Evolutionary conservation across 2,797 vertebrate species (phyloP), one percentile per base, ranked within the genome.

Genomic region (Macrochelys suwanniensis): DNA sequence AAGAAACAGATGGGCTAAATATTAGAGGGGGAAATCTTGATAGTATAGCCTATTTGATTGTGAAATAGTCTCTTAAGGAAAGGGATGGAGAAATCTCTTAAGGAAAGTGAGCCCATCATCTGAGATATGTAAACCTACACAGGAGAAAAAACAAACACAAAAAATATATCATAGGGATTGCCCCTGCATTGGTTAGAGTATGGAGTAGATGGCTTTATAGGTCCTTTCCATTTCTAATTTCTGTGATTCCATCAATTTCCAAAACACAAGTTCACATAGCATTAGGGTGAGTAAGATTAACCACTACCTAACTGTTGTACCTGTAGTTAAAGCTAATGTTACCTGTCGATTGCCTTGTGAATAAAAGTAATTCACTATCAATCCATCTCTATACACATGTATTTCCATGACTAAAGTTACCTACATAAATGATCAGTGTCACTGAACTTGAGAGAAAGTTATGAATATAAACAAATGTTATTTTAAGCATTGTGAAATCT

Each of bases 401-500:
- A 90, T 93, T 59, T 15, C 37, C 80, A 89, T 57, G 42, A 9
- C 5, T 84, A 21, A 82, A 92, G 82, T 83, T 26, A 74, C 1
- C 15, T 76, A 25, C 28, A 90, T 45, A 93, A 80, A 85, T 84
- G 68, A 92, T 31, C 26, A 82, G 37, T 84, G 5, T 84, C 12
- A 74, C 7, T 80, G 16, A 82, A 31, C 74, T 49, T 83, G 54
- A 74, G 16, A 91, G 80, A 84, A 49, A 13, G 54, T 77, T 85
- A 76, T 85, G 92, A 84, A 87, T 85, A 49, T 17, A 49, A 86
- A 12, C 2, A 74, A 87, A 2, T 19, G 5, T 78, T 89, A 74
- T 84, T 89, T 87, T 33, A 84, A 61, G 9, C 57, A 37, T 81
- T 81, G 33, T 81, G 53, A 61, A 83, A 37, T 89, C 23, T 95